A percentile compares a stretch with the other conserved stretches of the same genome.
phyloP scores from a whole-genome alignment of 1,140 invertebrate genomes.

The Eurytemora carolleeae region DNA sequence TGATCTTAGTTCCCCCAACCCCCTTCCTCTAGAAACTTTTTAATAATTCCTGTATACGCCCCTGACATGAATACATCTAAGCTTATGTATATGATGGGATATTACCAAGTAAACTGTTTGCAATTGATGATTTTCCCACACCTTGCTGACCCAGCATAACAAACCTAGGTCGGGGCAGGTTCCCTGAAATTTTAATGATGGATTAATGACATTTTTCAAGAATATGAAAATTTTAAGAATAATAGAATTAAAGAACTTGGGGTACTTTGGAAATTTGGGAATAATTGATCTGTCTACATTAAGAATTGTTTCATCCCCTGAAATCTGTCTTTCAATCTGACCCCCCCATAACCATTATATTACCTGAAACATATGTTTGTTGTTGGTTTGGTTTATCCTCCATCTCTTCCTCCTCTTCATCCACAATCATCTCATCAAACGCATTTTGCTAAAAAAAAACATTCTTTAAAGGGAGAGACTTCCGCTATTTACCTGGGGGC shows the following conservation, averaged over 20 bases:
- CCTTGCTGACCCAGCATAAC: slow-evolving; percentile 13
- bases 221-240: background rate
- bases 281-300: background rate
- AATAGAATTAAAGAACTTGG: background rate
- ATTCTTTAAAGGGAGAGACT: background rate
- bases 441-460: background rate
- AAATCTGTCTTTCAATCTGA: no score
- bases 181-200: background rate
- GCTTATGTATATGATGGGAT: background rate
- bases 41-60: background rate
- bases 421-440: background rate
- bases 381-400: background rate
- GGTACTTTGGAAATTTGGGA: no score
- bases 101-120: slow-evolving; percentile 4
- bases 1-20: background rate
- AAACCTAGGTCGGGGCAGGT: slow-evolving; percentile 10
- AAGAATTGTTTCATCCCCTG: background rate
- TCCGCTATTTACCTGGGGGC: background rate
- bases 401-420: background rate
- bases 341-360: background rate
- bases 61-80: background rate
- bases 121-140: slow-evolving; percentile 11
- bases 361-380: background rate
- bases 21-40: background rate
- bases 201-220: background rate